phyloP scores from a whole-genome alignment of 1,140 invertebrate species.

The Melanaphis sacchari region DNA sequence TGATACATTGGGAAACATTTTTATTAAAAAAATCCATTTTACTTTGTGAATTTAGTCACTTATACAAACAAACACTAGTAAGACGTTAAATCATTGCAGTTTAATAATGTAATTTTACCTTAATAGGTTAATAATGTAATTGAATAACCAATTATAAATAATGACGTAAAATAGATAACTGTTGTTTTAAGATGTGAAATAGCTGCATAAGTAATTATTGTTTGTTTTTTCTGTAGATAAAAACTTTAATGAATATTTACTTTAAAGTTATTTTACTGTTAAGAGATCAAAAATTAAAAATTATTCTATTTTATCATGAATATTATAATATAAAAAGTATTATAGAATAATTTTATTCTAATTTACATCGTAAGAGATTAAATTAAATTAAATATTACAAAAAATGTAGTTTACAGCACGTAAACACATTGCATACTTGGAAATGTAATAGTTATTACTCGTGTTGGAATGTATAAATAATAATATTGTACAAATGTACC shows the following conservation, averaged over 20 bases:
- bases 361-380: too few species aligned
- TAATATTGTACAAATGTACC: not conserved
- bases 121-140: not conserved
- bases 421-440: too few species aligned
- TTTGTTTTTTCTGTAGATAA: not conserved
- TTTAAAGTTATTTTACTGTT: not conserved
- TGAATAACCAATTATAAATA: not conserved
- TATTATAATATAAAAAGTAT: too few species aligned
- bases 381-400: not conserved
- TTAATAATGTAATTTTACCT: conserved; percentile 2
- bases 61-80: not conserved
- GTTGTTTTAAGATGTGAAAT: not conserved
- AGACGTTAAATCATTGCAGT: not conserved
- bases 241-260: not conserved
- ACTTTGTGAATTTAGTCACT: not conserved
- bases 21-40: not conserved
- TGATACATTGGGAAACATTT: not conserved
- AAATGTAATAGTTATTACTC: not conserved
- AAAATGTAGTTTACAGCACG: not conserved
- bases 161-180: not conserved
- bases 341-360: too few species aligned
- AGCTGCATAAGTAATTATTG: not conserved
- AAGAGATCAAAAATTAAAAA: not conserved
- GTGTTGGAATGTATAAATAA: not conserved
- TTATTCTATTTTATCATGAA: not conserved